Conservation (phyloP, 2,113 vertebrate genomes). For the Trogon surrucura region DNA sequence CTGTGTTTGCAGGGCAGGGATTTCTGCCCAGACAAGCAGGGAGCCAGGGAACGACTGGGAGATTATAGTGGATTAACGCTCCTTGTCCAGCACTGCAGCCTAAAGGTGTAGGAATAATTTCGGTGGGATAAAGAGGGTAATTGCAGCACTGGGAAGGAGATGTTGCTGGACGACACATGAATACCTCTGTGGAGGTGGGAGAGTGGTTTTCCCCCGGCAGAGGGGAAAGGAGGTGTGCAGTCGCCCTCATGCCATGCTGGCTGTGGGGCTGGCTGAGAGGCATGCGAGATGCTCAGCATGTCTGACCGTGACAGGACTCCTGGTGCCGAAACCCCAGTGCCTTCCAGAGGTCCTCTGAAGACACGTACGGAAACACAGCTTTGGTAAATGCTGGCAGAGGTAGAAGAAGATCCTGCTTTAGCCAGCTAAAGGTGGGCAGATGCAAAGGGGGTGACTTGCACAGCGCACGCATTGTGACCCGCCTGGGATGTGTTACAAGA, state of each 20-base stretch:
- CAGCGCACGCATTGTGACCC: too few species aligned
- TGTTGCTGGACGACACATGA: accelerated
- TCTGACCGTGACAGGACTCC: accelerated
- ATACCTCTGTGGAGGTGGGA: neutral
- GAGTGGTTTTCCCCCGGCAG: too few species aligned
- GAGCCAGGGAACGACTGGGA: neutral
- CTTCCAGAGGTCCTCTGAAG: neutral
- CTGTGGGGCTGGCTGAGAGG: too few species aligned
- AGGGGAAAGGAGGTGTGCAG: too few species aligned
- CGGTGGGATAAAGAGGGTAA: neutral
- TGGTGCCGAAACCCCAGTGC: accelerated
- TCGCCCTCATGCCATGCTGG: too few species aligned
- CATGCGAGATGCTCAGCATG: accelerated
- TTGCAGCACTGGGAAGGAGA: neutral
- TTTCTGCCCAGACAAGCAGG: neutral
- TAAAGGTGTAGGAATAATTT: neutral
- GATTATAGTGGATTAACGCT: neutral
- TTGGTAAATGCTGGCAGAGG: neutral
- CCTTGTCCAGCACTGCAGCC: neutral
- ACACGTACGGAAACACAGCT: accelerated
- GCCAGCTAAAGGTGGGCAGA: neutral
- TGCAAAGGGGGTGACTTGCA: neutral
- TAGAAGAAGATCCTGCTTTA: neutral
- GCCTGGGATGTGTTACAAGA: neutral
- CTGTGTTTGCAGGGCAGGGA: neutral